phyloP scores from a whole-genome alignment of 2,797 vertebrate species.

The Darevskia nairensis region DNA sequence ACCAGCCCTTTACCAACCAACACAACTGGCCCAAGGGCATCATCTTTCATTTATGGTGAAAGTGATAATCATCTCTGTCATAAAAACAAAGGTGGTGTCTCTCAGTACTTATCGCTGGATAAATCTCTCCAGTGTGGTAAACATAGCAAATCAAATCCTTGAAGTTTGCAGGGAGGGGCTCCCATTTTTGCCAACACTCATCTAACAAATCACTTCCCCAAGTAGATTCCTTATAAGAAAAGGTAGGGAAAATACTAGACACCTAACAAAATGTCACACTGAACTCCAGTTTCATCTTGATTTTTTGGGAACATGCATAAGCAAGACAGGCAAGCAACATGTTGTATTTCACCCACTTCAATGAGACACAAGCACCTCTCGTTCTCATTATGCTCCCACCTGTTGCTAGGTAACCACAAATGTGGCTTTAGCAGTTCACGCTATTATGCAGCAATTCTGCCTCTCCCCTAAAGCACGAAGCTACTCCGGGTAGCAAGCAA shows the following conservation, averaged over 20 bases:
- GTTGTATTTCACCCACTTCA: constrained; percentile 65
- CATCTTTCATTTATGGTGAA: background rate
- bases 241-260: background rate
- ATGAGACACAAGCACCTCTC: constrained; percentile 64
- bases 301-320: constrained; percentile 48
- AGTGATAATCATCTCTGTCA: background rate
- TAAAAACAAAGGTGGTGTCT: no score
- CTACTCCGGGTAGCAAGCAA: constrained; percentile 53
- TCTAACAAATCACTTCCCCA: background rate
- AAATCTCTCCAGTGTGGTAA: rapidly evolving
- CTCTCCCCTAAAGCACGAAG: constrained; percentile 57
- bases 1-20: background rate
- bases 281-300: constrained; percentile 47
- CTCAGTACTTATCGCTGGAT: background rate
- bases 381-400: constrained; percentile 67
- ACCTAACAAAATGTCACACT: constrained; percentile 47
- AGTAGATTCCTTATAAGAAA: constrained; percentile 45
- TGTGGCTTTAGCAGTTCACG: constrained; percentile 46
- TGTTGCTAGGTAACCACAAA: constrained; percentile 67
- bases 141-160: no score
- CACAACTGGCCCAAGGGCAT: background rate
- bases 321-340: constrained; percentile 54
- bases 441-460: constrained; percentile 49
- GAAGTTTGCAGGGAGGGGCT: background rate
- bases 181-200: background rate